Base-by-base conservation (phyloP, 2,888 invertebrate genomes). In the Matsumyia berberina region DNA sequence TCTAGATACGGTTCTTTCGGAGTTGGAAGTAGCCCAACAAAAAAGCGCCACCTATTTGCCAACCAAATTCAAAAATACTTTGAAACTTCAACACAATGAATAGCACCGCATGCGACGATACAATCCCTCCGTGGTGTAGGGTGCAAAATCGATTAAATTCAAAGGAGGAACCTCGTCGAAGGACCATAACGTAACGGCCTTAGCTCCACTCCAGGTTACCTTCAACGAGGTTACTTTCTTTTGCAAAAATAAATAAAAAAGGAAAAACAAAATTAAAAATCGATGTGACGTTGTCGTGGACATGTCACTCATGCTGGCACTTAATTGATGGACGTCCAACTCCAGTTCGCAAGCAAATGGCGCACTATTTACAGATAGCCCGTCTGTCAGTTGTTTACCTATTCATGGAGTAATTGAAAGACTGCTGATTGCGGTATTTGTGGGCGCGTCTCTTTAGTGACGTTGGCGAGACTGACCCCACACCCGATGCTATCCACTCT, bases 401-500 rank as follows among this genome's bases (percentile, higher is more conserved):
- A 55, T 80, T 85, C 85, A 74, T 44, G 19, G 83, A 57, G 69
- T 85, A 79, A 57, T 69, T 76, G 66, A 64, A 82, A 46, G 76
- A 57, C 60, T 86, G 88, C 60, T 87, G 87, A 24, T 78, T 81
- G 51, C 86, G 87, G 49, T 86, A 87, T 31, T 87, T 87, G 60
- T 89, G 88, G 11, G 87, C 87, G 15, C 91, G 89, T 51, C 90
- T 88, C 82, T 90, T 91, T 3, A 91, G 60, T 0, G 94, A 93
- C 51, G 93, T 93, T 0, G 94, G 93, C 2, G 94, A 94, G 24
- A 94, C 92, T 0, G 94, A 93, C 6, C 93, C 94, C 87, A 93
- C 93, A 44, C 94, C 95, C 37, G 94, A 93, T 74, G 94, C 92
- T 67, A 96, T 94, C 96, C 96, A 96, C 70, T 96, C 95, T 37